phyloP scores from a whole-genome alignment of 1,140 invertebrate species.

The Drosophila eugracilis region DNA sequence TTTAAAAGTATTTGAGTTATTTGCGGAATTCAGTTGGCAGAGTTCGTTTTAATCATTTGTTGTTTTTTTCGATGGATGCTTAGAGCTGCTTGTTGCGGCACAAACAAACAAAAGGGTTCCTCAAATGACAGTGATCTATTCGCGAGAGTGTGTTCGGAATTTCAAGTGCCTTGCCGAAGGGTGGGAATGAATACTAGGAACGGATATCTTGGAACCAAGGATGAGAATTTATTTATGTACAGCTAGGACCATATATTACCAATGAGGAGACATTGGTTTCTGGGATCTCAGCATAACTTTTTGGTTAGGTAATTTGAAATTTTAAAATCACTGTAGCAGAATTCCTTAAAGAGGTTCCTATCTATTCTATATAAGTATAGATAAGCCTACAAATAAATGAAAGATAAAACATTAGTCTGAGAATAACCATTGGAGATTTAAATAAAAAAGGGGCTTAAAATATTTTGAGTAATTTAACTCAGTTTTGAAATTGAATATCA shows the following conservation, averaged over 20 bases:
- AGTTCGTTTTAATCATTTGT: constrained; percentile 60
- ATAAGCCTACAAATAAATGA: too few relatives aligned
- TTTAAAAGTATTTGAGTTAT: constrained; percentile 71
- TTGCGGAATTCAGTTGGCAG: constrained; percentile 60
- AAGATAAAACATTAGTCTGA: too few relatives aligned
- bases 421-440: too few relatives aligned
- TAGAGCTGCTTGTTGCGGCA: constrained; percentile 30
- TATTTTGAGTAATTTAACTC: neutral
- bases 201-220: neutral
- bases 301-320: too few relatives aligned
- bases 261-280: too few relatives aligned
- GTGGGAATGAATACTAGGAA: constrained; percentile 15
- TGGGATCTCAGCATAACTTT: too few relatives aligned
- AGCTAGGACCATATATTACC: too few relatives aligned
- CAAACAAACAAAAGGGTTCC: constrained; percentile 17
- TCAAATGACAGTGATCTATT: constrained; percentile 55
- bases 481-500: constrained; percentile 5
- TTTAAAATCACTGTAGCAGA: too few relatives aligned
- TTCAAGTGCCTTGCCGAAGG: constrained; percentile 35
- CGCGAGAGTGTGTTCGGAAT: constrained; percentile 46
- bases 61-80: constrained; percentile 29
- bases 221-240: constrained; percentile 1
- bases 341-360: too few relatives aligned
- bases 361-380: too few relatives aligned
- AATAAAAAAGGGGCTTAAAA: too few relatives aligned